Percentiles rank a stretch among this genome's conserved stretches.
phyloP scores from a whole-genome alignment of 2,888 invertebrate genomes.

The Holacanthella duospinosa region DNA sequence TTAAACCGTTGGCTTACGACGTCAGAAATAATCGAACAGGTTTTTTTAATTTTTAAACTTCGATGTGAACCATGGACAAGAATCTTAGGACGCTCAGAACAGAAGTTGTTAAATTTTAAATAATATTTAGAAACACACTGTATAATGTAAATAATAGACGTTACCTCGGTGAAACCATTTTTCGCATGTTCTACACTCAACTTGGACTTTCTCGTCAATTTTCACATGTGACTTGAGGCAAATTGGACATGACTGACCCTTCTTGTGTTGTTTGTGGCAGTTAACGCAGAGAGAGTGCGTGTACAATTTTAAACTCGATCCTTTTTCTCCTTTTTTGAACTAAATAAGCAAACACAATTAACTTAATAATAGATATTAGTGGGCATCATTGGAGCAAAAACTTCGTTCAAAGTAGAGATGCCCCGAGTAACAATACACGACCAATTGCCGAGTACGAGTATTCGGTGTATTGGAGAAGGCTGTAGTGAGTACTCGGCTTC shows the following conservation, averaged over 20 bases:
- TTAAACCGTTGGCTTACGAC: too few species aligned
- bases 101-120: too few species aligned
- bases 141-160: not conserved
- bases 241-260: constrained; percentile 61
- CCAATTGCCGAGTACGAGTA: too few species aligned
- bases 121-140: not conserved
- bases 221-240: constrained; percentile 54
- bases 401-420: too few species aligned
- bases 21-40: too few species aligned
- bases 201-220: constrained; percentile 47
- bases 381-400: not conserved
- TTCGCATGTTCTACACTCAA: constrained; percentile 47
- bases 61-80: too few species aligned
- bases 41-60: too few species aligned
- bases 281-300: constrained; percentile 54
- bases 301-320: constrained; percentile 44
- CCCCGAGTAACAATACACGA: too few species aligned
- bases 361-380: constrained; percentile 5
- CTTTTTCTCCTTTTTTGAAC: constrained; percentile 47
- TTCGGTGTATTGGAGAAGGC: too few species aligned
- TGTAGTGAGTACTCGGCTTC: too few species aligned
- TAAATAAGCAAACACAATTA: constrained; percentile 27
- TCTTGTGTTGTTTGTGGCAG: constrained; percentile 56
- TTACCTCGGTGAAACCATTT: constrained; percentile 48
- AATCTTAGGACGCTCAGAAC: too few species aligned